Evolutionary conservation across 1,140 invertebrate genomes (phyloP), one percentile per base, ranked within the genome.

Genomic region (Solenopsis fugax): DNA sequence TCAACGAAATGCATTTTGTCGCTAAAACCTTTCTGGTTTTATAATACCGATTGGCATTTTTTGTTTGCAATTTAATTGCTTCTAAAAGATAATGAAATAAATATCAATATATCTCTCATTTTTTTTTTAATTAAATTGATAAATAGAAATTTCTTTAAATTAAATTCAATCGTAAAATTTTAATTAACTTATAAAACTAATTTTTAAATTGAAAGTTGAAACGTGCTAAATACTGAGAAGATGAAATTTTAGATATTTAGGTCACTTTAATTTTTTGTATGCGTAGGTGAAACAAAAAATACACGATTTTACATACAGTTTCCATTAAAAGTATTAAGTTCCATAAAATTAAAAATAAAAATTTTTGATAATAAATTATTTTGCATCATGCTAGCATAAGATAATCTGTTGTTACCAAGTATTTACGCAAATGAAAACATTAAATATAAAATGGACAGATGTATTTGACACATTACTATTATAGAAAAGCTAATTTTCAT

Each of bases 281-380:
- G 21, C 50, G 5, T 21, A 13, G 29, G 54, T 56, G 21, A 56
- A 75, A 54, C 2, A 21, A n/a, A 52, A 10, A 58, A 4, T 58
- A 58, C 21, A 58, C 7, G 41, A 41, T 6, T 41, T 41, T 72
- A 9, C 12, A 21, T 6, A 18, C 29, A 73, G 13, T 54, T 75
- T 75, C 7, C 37, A 56, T n/a, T 34, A 7, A 34, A 37, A 4
- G 24, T 5, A 56, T 54, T 37, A 56, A 75, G 2, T 18, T 72
- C 29, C 29, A 29, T 29, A 29, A 29, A 29, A 29, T 18, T 0
- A 72, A 34, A 29, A 13, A 72, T 16, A 21, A 4, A 54, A 21
- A 4, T 56, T 72, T 75, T 54, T 37, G 54, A n/a, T 73, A 54
- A 12, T 50, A 50, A 18, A 52, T n/a, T 72, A 34, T 72, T 34